phyloP scores from a whole-genome alignment of 2,888 invertebrate genomes.

The Pseudoips prasinana region DNA sequence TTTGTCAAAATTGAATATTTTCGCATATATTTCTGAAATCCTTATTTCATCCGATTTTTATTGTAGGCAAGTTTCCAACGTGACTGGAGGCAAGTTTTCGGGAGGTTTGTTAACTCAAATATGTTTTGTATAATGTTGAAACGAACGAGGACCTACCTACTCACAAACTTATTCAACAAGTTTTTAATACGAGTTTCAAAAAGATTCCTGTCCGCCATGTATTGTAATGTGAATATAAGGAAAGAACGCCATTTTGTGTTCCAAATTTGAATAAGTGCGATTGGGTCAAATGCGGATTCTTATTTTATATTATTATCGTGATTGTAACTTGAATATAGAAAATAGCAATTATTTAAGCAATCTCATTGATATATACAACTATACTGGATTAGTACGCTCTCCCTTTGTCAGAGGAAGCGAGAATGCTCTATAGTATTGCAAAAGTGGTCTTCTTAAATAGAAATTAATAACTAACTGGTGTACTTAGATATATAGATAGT shows the following conservation, averaged over 20 bases:
- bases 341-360: no score
- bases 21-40: constrained; percentile 4
- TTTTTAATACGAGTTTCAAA: constrained; percentile 12
- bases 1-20: no score
- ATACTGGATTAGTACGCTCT: no score
- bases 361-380: no score
- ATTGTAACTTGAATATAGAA: no score
- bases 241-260: not conserved
- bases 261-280: no score
- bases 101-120: constrained; percentile 25
- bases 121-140: constrained; percentile 23
- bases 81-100: constrained; percentile 12
- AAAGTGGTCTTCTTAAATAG: no score
- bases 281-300: no score
- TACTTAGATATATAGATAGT: no score
- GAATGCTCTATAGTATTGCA: no score
- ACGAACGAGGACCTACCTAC: constrained; percentile 10
- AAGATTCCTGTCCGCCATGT: constrained; percentile 1
- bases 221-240: not conserved
- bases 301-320: not conserved
- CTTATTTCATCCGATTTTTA: constrained; percentile 14
- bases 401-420: no score
- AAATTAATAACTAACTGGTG: no score
- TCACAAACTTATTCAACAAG: constrained; percentile 13
- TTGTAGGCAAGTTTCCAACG: constrained; percentile 21